These are phyloP conservation scores for Barnardius zonarius DNA, from an alignment of 2,113 vertebrate genomes.

Conservation along the genomic window DNA sequence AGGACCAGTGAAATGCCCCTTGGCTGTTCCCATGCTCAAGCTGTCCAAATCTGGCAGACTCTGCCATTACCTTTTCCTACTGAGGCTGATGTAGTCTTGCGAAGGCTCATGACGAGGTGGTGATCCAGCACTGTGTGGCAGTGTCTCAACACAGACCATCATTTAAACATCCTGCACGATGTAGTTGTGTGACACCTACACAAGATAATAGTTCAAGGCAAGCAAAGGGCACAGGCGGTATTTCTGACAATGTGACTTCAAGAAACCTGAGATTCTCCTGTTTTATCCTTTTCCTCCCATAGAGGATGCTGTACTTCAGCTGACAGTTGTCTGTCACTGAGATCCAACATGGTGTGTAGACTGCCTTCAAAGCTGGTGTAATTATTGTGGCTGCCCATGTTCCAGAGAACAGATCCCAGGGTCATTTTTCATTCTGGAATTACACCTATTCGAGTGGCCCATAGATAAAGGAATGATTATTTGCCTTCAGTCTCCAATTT, in stretches of 20 bases:
- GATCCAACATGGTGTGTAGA: background rate
- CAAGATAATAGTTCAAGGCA: background rate
- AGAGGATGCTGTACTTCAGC: background rate
- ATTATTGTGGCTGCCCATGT: background rate
- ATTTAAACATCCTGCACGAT: background rate
- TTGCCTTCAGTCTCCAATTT: background rate
- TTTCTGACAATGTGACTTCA: background rate
- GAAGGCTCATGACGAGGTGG: background rate
- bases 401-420: background rate
- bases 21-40: background rate
- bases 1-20: background rate
- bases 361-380: background rate
- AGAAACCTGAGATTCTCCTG: background rate
- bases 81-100: background rate
- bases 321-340: background rate
- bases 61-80: background rate
- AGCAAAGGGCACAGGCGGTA: background rate
- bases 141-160: background rate
- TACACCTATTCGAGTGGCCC: background rate
- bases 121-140: background rate
- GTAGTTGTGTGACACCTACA: background rate
- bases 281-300: background rate
- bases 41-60: background rate
- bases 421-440: background rate
- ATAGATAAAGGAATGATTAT: background rate